A percentile compares a stretch with the other conserved stretches of the same genome.
Evolutionary conservation across 2,113 vertebrate species (phyloP).

Genomic region (Raja brachyura): DNA sequence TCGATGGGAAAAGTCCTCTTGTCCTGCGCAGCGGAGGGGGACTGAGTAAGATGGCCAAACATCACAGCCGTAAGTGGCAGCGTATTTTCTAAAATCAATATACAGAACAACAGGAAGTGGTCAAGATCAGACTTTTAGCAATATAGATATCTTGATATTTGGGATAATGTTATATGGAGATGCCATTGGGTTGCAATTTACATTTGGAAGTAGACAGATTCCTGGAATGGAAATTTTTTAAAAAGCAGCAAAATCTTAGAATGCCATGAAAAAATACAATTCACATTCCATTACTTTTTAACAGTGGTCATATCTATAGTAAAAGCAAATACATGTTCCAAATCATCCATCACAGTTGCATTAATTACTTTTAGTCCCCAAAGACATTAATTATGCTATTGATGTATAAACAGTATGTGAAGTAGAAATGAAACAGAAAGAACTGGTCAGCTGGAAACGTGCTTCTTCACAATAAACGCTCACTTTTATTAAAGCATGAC

Average conservation of each 20-base stretch:
- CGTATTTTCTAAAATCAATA: too few species aligned
- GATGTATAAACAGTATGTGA: background rate
- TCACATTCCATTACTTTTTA: background rate
- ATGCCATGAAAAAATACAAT: constrained; percentile 6
- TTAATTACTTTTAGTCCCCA: background rate
- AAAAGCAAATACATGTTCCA: background rate
- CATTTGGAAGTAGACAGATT: background rate
- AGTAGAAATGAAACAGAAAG: background rate
- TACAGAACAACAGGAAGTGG: too few species aligned
- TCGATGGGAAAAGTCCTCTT: too few species aligned
- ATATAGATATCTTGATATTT: background rate
- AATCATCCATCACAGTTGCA: background rate
- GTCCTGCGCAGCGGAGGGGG: too few species aligned
- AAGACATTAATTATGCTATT: background rate
- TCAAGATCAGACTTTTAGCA: too few species aligned
- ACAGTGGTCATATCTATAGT: background rate
- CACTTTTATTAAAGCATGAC: background rate
- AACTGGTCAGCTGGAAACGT: background rate
- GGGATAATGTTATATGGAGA: background rate
- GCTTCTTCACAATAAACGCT: background rate
- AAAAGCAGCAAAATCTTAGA: background rate
- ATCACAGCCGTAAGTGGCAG: too few species aligned
- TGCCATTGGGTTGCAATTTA: background rate
- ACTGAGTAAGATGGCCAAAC: too few species aligned
- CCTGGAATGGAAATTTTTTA: background rate